A percentile compares a stretch with the other conserved stretches of the same genome.
These are phyloP conservation scores for Chydorus sphaericus DNA, from an alignment of 2,888 invertebrate genomes.

Conservation along the genomic window DNA sequence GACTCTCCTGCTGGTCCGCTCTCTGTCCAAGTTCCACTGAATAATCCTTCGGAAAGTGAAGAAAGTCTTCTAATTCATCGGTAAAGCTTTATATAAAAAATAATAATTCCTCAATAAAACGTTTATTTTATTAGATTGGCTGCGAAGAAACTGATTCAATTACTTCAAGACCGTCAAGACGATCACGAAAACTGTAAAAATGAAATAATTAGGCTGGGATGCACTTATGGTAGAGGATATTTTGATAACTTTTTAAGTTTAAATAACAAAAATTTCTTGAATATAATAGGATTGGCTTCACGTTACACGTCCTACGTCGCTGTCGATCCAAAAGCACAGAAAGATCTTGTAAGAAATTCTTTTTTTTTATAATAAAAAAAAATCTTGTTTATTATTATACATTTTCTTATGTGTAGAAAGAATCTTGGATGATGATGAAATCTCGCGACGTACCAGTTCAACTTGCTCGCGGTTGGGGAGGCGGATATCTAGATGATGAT, in stretches of 20 bases:
- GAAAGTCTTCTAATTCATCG: constrained; percentile 3
- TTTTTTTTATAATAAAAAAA: too few species aligned
- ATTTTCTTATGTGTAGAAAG: too few species aligned
- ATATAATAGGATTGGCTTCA: constrained; percentile 7
- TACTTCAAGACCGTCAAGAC: constrained; percentile 3
- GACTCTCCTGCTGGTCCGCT: constrained; percentile 15
- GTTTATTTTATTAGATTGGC: constrained; percentile 11
- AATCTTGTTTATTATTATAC: too few species aligned
- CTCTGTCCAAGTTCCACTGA: neutral
- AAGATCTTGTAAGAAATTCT: too few species aligned
- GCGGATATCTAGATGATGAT: neutral
- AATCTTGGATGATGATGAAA: constrained; percentile 4
- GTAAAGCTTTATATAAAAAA: too few species aligned
- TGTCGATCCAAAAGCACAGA: constrained; percentile 9
- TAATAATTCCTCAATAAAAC: too few species aligned
- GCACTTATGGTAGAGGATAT: neutral
- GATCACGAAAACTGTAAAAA: constrained; percentile 2
- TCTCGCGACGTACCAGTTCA: constrained; percentile 9
- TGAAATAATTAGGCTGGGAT: constrained; percentile 9
- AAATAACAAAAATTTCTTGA: neutral
- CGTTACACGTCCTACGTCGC: constrained; percentile 13
- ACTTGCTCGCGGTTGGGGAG: constrained; percentile 13
- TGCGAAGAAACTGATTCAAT: constrained; percentile 14
- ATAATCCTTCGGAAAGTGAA: neutral
- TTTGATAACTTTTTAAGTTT: neutral